A percentile compares a stretch with the other conserved stretches of the same genome.
phyloP scores from a whole-genome alignment of 2,797 vertebrate genomes.

The Perodicticus potto region DNA sequence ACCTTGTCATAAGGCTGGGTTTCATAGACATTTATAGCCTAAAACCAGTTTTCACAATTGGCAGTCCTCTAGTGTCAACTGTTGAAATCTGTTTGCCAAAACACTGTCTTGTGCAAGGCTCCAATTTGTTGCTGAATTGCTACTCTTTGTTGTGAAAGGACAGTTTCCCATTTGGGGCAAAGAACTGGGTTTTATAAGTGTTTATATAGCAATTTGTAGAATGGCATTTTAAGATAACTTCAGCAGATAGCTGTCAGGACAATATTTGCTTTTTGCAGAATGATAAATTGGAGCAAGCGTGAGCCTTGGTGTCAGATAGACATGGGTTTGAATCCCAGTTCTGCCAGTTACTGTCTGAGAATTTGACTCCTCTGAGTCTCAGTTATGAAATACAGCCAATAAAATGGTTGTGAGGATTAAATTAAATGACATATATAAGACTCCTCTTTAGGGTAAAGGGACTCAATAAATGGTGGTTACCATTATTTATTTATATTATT shows the following conservation, averaged over 20 bases:
- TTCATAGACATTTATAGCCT: conserved; percentile 61
- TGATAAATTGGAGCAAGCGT: not conserved
- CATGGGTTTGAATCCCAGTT: conserved; percentile 57
- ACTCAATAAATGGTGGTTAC: not conserved
- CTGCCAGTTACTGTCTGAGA: conserved; percentile 3
- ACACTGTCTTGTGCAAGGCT: conserved; percentile 47
- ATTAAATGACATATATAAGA: not conserved
- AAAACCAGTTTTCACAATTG: conserved; percentile 71
- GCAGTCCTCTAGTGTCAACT: conserved; percentile 71
- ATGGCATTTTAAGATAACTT: conserved; percentile 69
- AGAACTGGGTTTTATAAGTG: conserved; percentile 72
- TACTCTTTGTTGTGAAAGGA: conserved; percentile 77
- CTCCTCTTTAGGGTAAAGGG: not conserved
- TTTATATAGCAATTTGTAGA: conserved; percentile 78
- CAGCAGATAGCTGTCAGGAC: conserved; percentile 59
- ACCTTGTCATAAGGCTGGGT: conserved; percentile 32
- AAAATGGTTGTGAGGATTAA: conserved; percentile 58
- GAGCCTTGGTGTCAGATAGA: conserved; percentile 37
- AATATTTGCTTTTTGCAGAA: conserved; percentile 59
- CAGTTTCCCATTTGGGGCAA: conserved; percentile 76
- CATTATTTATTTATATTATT: conserved; percentile 14
- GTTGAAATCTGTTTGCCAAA: conserved; percentile 80
- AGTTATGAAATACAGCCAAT: not conserved
- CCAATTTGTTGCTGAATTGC: conserved; percentile 73
- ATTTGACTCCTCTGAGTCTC: conserved; percentile 46